A percentile compares a stretch with the other conserved stretches of the same genome.
These are phyloP conservation scores for Nymphalis urticae DNA, from an alignment of 2,888 invertebrate genomes.

Conservation along the genomic window DNA sequence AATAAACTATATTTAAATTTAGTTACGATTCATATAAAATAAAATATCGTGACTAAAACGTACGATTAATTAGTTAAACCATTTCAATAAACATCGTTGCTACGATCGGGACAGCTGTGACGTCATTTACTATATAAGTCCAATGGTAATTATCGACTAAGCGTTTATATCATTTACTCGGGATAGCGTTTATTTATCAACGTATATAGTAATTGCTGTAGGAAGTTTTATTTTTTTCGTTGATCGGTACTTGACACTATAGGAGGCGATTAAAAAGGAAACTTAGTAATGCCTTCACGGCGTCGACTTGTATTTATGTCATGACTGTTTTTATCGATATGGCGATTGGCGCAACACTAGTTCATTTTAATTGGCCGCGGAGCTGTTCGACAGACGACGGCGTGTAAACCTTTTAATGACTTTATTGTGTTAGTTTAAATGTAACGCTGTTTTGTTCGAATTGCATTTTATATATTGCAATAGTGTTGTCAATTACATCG, in stretches of 20 bases:
- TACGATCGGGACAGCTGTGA: constrained; percentile 14
- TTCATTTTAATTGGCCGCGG: constrained; percentile 63
- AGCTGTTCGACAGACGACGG: constrained; percentile 44
- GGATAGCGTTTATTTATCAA: constrained; percentile 58
- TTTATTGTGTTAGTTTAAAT: constrained; percentile 43
- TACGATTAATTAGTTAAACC: not conserved
- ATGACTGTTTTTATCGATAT: constrained; percentile 60
- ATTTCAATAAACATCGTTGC: not conserved
- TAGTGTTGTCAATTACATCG: constrained; percentile 37
- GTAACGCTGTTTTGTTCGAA: constrained; percentile 36
- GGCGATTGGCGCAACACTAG: constrained; percentile 61
- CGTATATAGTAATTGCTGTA: constrained; percentile 65
- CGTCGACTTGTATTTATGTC: constrained; percentile 68
- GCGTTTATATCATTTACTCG: constrained; percentile 48
- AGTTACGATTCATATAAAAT: not conserved
- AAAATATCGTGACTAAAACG: not conserved
- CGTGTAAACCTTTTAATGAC: constrained; percentile 48
- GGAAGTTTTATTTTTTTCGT: constrained; percentile 51
- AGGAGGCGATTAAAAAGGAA: constrained; percentile 69
- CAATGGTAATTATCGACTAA: constrained; percentile 43
- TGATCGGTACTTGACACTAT: constrained; percentile 64
- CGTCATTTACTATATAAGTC: constrained; percentile 43
- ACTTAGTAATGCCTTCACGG: constrained; percentile 73
- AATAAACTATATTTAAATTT: not conserved
- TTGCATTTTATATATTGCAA: constrained; percentile 36